Percentiles rank a stretch among this genome's conserved stretches.
Conservation (phyloP, 2,888 invertebrate species). For the Spilarctia lutea region DNA sequence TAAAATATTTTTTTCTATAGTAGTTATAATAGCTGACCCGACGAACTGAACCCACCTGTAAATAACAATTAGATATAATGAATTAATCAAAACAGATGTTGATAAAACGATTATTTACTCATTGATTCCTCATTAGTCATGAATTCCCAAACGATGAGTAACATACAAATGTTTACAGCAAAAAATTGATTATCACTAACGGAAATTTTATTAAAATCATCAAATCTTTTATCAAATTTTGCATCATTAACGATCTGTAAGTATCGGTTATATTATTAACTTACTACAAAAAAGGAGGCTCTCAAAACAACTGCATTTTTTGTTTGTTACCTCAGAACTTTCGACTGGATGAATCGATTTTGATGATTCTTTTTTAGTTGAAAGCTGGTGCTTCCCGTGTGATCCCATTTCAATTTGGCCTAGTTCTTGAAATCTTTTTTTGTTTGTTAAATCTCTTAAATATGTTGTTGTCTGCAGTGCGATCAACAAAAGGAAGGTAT, state of each 20-base stretch:
- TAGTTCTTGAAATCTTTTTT: no score
- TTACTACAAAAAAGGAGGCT: no score
- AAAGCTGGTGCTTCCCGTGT: no score
- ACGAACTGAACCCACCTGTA: neutral
- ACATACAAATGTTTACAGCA: neutral
- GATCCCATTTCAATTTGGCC: no score
- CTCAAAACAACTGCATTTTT: no score
- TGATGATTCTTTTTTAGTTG: no score
- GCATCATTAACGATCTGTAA: neutral
- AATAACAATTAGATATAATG: neutral
- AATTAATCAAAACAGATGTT: neutral
- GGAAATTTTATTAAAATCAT: no score
- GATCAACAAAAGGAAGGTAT: conserved; percentile 96
- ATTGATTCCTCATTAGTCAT: neutral
- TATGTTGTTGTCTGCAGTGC: conserved; percentile 86
- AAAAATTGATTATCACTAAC: neutral
- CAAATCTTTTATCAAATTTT: neutral
- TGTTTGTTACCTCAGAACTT: no score
- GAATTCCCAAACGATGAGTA: neutral
- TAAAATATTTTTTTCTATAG: no score
- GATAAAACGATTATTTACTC: neutral
- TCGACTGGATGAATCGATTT: no score
- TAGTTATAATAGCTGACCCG: no score
- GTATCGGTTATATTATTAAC: neutral
- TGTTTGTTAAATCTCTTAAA: no score